Base-by-base conservation (phyloP, 2,113 vertebrate genomes). In the Myrmecobius fasciatus region DNA sequence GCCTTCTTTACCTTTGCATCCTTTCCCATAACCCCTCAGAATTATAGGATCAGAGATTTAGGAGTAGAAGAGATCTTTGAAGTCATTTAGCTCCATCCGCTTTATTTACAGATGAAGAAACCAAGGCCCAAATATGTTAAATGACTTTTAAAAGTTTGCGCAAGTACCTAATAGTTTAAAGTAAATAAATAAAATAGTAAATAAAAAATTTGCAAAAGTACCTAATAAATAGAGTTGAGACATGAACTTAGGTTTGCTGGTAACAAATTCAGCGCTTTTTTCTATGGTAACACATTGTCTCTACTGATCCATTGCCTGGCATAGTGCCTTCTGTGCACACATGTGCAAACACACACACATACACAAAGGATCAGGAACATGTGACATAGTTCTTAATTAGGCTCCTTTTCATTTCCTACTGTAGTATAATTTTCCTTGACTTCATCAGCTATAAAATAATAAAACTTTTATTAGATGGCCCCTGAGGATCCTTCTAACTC, bases 51-150 rank as follows among this genome's bases (percentile, higher is more conserved):
- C 4, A 43, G n/a, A 83, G 36, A 43, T 43, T 43, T 17, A 24
- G 67, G 43, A 6, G 17, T 43, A 7, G 67, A 83, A 43, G n/a
- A n/a, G 17, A 43, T 43, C n/a, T 43, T 24, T 24, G n/a, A 43
- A 83, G n/a, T 43, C n/a, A 83, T 75, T 26, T 75, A 20, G 67
- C n/a, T 75, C 5, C 17, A 75, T n/a, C 36, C 1, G 5, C 4
- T 17, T 83, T 83, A 83, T 83, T 83, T 83, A 43, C n/a, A 75
- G 14, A n/a, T 6, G 60, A 75, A n/a, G 36, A 94, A 92, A 94
- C 8, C 3, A 25, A 91, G 54, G 43, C 0, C 28, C 0, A 90
- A 46, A 83, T 1, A 43, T 43, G n/a, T 43, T 83, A 8, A 43
- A n/a, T 83, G 36, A 83, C n/a, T 24, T 83, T 43, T 20, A 2